Percentiles rank a stretch among this genome's conserved stretches.
These are phyloP conservation scores for Vidua chalybeata DNA, from an alignment of 2,113 vertebrate genomes.

Conservation along the genomic window DNA sequence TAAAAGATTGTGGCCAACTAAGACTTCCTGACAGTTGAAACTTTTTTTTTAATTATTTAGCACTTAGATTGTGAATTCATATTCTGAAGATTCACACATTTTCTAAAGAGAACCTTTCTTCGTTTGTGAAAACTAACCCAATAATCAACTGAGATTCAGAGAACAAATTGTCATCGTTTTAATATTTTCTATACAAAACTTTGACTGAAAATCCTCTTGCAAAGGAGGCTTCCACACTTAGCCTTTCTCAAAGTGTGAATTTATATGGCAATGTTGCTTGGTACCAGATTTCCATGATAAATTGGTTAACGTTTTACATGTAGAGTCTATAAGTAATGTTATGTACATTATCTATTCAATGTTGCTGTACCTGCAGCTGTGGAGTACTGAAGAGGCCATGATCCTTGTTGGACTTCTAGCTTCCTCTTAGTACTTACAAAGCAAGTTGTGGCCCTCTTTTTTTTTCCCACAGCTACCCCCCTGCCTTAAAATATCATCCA, in stretches of 20 bases:
- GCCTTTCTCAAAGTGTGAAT: slow-evolving; percentile 41
- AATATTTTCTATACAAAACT: slow-evolving; percentile 35
- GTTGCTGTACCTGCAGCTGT: slow-evolving; percentile 54
- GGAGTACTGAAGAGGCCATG: slow-evolving; percentile 47
- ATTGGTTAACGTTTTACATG: slow-evolving; percentile 49
- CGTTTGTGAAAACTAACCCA: slow-evolving; percentile 2
- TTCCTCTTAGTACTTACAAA: slow-evolving; percentile 28
- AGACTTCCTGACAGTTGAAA: slow-evolving; percentile 10
- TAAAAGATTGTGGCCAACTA: neutral
- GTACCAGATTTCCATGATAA: slow-evolving; percentile 45
- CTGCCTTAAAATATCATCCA: slow-evolving; percentile 50
- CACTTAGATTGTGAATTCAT: slow-evolving; percentile 19
- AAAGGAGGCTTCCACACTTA: slow-evolving; percentile 19
- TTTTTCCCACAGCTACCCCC: slow-evolving; percentile 48
- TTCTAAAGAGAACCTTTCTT: slow-evolving; percentile 10
- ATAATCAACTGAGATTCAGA: slow-evolving; percentile 17
- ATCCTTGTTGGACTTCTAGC: slow-evolving; percentile 12
- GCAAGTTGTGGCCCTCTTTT: slow-evolving; percentile 42
- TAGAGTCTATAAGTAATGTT: slow-evolving; percentile 52
- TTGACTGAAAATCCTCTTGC: slow-evolving; percentile 31
- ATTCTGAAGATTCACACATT: neutral
- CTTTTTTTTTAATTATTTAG: slow-evolving; percentile 6
- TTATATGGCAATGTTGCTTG: slow-evolving; percentile 46
- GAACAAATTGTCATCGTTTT: slow-evolving; percentile 1
- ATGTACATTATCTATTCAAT: slow-evolving; percentile 42